Evolutionary conservation across 2,797 vertebrate species (phyloP).

Genomic region (Pangasius mekongensis): DNA sequence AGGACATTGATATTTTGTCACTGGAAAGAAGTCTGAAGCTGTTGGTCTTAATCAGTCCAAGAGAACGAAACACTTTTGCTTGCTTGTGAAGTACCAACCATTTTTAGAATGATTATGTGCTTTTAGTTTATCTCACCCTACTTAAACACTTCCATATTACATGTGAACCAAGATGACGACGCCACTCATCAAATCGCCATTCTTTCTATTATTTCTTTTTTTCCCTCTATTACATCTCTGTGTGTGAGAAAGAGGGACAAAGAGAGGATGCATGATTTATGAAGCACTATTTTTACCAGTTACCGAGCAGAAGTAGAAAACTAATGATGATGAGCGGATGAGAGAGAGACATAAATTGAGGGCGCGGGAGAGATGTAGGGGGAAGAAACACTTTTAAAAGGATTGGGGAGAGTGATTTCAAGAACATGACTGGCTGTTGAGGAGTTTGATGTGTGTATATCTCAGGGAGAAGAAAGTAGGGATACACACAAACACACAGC

Average conservation of each 20-base stretch:
- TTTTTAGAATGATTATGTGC: conserved; percentile 20
- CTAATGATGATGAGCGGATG: conserved; percentile 42
- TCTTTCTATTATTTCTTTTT: conserved; percentile 50
- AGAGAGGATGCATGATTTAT: conserved; percentile 81
- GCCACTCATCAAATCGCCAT: conserved; percentile 44
- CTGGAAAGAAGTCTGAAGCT: conserved; percentile 5
- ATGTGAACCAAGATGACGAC: conserved; percentile 40
- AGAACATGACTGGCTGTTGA: conserved; percentile 27
- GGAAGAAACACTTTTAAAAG: conserved; percentile 43
- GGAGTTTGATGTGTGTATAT: conserved; percentile 20
- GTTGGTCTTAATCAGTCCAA: background rate
- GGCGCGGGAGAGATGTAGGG: conserved; percentile 56
- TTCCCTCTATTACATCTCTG: conserved; percentile 26
- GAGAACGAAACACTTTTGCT: background rate
- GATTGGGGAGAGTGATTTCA: conserved; percentile 34
- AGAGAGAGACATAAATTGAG: conserved; percentile 14
- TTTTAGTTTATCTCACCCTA: conserved; percentile 19
- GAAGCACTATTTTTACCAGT: conserved; percentile 85
- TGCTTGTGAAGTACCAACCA: background rate
- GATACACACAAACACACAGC: conserved; percentile 8
- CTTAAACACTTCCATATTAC: conserved; percentile 23
- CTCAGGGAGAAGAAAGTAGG: conserved; percentile 35
- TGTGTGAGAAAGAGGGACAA: conserved; percentile 62
- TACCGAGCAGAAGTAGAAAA: conserved; percentile 71
- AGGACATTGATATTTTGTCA: conserved; percentile 13